phyloP scores from a whole-genome alignment of 1,140 invertebrate species.

The Ips typographus region DNA sequence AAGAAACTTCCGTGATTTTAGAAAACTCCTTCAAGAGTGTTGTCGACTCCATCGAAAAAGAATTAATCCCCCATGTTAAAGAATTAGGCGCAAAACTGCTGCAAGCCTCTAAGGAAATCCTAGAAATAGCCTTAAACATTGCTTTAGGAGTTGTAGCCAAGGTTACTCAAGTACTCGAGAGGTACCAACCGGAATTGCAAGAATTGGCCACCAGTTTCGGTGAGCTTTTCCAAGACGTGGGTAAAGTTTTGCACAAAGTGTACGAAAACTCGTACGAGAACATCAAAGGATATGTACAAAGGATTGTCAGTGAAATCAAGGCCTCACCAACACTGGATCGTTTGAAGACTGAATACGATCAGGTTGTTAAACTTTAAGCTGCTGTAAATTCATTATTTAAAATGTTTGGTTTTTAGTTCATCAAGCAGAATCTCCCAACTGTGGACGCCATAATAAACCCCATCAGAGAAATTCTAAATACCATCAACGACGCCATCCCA shows the following conservation, averaged over 20 bases:
- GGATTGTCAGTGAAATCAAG: conserved; percentile 57
- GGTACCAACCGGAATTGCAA: conserved; percentile 67
- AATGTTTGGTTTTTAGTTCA: conserved; percentile 34
- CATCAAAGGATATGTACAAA: conserved; percentile 53
- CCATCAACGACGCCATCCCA: conserved; percentile 57
- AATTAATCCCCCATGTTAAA: conserved; percentile 60
- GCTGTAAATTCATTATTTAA: neutral
- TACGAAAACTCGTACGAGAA: conserved; percentile 54
- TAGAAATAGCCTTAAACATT: conserved; percentile 56
- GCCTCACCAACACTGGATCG: conserved; percentile 58
- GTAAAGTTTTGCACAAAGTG: conserved; percentile 55
- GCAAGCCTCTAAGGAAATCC: conserved; percentile 49
- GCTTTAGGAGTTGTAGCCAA: conserved; percentile 57
- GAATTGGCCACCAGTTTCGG: conserved; percentile 57
- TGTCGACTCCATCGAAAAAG: conserved; percentile 55
- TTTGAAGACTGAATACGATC: conserved; percentile 50
- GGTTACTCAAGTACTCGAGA: conserved; percentile 58
- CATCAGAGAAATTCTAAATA: conserved; percentile 55
- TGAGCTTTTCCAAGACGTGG: conserved; percentile 53
- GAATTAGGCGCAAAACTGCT: conserved; percentile 57
- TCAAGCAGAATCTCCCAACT: conserved; percentile 52
- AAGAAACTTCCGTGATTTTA: conserved; percentile 52
- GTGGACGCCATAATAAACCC: conserved; percentile 56
- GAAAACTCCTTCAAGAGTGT: conserved; percentile 53
- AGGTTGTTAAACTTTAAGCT: conserved; percentile 31